These are phyloP conservation scores for Pleuronectes platessa DNA, from an alignment of 2,113 vertebrate genomes.

Conservation along the genomic window DNA sequence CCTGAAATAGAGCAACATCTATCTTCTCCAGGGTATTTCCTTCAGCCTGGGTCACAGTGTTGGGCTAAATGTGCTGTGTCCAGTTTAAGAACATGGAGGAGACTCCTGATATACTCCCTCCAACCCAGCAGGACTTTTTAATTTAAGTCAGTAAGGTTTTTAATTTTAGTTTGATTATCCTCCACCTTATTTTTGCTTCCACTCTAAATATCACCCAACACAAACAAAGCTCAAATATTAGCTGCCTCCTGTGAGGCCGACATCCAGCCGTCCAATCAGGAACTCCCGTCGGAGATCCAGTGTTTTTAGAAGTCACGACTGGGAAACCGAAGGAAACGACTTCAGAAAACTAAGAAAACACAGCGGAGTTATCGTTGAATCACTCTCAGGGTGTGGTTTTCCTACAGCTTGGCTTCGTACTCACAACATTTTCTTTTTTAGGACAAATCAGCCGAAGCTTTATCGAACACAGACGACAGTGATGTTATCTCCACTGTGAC, in stretches of 20 bases:
- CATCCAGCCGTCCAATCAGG: background rate
- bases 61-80: constrained; percentile 28
- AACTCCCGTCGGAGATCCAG: background rate
- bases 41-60: constrained; percentile 31
- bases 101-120: background rate
- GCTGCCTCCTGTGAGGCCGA: background rate
- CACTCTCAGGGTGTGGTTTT: background rate
- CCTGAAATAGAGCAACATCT: no score
- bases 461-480: constrained; percentile 24
- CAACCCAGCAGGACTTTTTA: background rate
- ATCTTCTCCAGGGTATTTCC: constrained; percentile 36
- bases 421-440: background rate
- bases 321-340: background rate
- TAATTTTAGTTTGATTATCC: background rate
- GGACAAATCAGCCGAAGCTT: background rate
- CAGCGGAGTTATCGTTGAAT: constrained; percentile 5
- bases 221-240: constrained; percentile 25
- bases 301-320: background rate
- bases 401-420: background rate
- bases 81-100: no score
- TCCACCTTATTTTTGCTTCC: constrained; percentile 11
- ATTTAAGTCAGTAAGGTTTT: background rate
- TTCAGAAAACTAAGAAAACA: constrained; percentile 12
- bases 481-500: constrained; percentile 22
- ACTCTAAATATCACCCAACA: constrained; percentile 37